Base-by-base conservation (phyloP, 2,797 vertebrate species). In the Acestrorhynchus altus region DNA sequence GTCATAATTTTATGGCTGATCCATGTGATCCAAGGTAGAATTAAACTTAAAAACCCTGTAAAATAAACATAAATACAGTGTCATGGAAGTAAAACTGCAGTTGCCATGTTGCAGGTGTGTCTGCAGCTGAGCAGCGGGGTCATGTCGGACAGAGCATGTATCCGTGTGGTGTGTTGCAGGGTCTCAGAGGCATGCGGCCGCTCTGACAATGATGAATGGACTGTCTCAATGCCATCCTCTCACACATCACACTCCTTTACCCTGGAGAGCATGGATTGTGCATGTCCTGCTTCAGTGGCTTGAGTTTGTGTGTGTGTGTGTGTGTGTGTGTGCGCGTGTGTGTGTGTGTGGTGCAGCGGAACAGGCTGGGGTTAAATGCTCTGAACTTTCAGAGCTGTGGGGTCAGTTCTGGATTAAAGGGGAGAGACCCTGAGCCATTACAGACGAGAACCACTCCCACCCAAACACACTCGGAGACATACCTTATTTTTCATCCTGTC, bases 171-270 rank as follows among this genome's bases (percentile, higher is more conserved):
- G 59, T 26, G 20, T 88, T 88, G 87, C 20, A 73, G 85, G 84
- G 89, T 81, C 78, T 86, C 85, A 39, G 60, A 61, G 86, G 84
- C 86, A 72, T 59, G 80, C 72, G 81, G 80, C 51, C 26, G 31
- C 77, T 60, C 73, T 90, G 93, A 94, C 91, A 67, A 89, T 94
- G 93, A 94, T 93, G 87, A 92, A 94, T 93, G 89, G 89, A 88
- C 88, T 90, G 89, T 90, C 90, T 89, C 81, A 86, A 72, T 76
- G 13, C 82, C 74, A 88, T 83, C 89, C 87, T 87, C 84, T 88
- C 83, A 77, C 81, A 84, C 79, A 83, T 86, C 72, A 82, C 76
- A 85, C 85, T 82, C 79, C 52, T 89, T 88, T 86, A 89, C 91
- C 81, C 90, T 76, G 70, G 84, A 90, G 88, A 86, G 72, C 52